Conservation (phyloP, 2,113 vertebrate genomes). For the Nerophis lumbriciformis region DNA sequence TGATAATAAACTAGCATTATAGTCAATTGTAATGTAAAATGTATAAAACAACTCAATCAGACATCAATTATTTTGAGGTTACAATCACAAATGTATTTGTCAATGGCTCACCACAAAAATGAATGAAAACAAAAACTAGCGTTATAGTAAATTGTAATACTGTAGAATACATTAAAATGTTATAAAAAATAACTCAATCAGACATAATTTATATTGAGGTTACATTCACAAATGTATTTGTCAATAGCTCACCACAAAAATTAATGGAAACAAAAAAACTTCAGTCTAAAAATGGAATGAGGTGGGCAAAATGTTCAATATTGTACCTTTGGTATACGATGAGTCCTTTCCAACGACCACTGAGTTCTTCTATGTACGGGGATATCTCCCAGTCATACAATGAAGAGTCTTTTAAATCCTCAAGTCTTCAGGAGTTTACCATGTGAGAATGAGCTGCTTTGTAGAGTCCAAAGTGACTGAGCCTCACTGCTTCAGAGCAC, state of each 20-base stretch:
- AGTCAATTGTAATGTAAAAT: not conserved
- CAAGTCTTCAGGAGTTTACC: constrained; percentile 10
- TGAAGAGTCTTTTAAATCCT: constrained; percentile 32
- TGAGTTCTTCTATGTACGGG: constrained; percentile 39
- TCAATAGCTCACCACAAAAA: not conserved
- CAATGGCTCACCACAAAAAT: not conserved
- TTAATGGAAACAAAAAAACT: not conserved
- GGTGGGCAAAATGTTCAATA: constrained; percentile 22
- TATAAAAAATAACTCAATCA: not conserved
- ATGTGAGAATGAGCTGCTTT: constrained; percentile 20
- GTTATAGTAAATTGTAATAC: not conserved
- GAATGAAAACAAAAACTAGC: not conserved
- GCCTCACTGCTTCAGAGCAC: constrained; percentile 30
- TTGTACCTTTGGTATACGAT: constrained; percentile 63
- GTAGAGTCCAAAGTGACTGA: constrained; percentile 20
- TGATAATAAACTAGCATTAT: not conserved
- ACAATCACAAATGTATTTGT: not conserved
- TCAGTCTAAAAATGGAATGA: constrained; percentile 1
- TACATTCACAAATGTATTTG: not conserved
- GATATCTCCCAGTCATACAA: constrained; percentile 40
- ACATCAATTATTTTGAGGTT: not conserved
- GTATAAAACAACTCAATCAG: not conserved
- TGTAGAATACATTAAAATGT: not conserved
- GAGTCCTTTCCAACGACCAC: constrained; percentile 41
- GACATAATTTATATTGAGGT: not conserved